Conservation (phyloP, 2,113 vertebrate genomes). For the Lates calcarifer region DNA sequence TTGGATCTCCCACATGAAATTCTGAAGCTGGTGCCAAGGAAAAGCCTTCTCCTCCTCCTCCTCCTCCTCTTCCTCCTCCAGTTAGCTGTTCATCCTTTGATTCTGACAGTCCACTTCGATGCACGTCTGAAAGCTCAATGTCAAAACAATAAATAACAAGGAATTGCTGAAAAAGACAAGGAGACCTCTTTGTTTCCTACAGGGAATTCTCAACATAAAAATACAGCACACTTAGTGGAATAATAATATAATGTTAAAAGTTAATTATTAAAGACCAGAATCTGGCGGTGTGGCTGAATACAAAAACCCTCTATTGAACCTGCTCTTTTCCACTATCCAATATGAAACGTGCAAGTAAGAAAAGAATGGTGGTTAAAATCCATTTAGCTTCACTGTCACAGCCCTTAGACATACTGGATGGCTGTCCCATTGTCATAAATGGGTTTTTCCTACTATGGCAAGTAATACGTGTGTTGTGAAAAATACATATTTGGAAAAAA, state of each 20-base stretch:
- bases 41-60: not conserved
- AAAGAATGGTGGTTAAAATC: too few relatives aligned
- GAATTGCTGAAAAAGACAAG: not conserved
- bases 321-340: too few relatives aligned
- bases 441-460: too few relatives aligned
- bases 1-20: not conserved
- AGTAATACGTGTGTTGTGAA: too few relatives aligned
- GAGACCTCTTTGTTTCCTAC: not conserved
- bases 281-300: not conserved
- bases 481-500: too few relatives aligned
- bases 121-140: not conserved
- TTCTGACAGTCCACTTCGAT: not conserved
- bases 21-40: not conserved
- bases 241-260: not conserved
- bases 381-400: too few relatives aligned
- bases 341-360: too few relatives aligned
- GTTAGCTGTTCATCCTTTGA: not conserved
- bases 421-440: too few relatives aligned
- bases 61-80: slow-evolving; percentile 1
- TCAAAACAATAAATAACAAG: not conserved
- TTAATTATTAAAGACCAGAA: not conserved
- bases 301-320: not conserved
- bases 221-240: not conserved
- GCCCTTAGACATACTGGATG: too few relatives aligned
- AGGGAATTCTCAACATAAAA: too few relatives aligned